Conservation (phyloP, 2,888 invertebrate species). For the Chironomus tentans region DNA sequence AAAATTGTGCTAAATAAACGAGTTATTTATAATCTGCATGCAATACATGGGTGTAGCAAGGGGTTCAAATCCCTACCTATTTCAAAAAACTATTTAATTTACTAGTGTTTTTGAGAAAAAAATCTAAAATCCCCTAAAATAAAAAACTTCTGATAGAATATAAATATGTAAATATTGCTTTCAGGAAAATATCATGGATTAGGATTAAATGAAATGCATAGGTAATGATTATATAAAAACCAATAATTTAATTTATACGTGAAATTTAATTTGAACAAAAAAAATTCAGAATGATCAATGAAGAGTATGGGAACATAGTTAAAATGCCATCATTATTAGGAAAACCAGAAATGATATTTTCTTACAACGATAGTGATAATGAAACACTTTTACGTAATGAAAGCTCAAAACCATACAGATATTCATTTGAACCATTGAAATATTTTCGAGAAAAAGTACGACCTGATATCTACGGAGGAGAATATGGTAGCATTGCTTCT, state of each 20-base stretch:
- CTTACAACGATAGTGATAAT: neutral
- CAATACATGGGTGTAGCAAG: no score
- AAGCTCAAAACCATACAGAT: neutral
- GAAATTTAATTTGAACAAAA: neutral
- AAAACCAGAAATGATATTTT: neutral
- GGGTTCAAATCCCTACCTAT: no score
- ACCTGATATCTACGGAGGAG: slow-evolving; percentile 30
- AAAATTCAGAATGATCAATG: neutral
- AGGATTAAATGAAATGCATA: neutral
- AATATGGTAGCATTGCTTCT: slow-evolving; percentile 32
- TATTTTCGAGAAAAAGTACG: neutral
- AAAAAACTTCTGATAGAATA: no score
- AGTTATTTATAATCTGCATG: no score
- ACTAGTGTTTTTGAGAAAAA: no score
- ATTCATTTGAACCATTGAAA: neutral
- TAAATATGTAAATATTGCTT: neutral
- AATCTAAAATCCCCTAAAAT: no score
- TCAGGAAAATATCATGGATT: neutral
- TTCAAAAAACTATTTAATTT: no score
- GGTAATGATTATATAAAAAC: neutral
- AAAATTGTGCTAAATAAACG: no score
- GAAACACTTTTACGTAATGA: neutral
- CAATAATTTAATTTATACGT: no score
- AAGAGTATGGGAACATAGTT: neutral
- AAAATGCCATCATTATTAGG: neutral